A percentile compares a stretch with the other conserved stretches of the same genome.
Conservation (phyloP, 2,113 vertebrate genomes). For the Ia io region DNA sequence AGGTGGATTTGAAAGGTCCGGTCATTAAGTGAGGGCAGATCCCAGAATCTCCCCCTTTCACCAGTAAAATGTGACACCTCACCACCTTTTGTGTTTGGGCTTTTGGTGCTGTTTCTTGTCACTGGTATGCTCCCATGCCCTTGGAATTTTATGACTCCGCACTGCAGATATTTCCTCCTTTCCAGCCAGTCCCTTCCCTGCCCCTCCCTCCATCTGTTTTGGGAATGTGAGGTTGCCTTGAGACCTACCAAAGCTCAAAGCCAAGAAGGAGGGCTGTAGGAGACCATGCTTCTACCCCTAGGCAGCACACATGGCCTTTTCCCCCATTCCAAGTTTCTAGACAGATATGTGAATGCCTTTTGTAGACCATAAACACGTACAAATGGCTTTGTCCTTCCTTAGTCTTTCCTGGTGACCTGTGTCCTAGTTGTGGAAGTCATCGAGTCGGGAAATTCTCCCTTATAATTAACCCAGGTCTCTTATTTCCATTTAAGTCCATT, state of each 20-base stretch:
- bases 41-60: background rate
- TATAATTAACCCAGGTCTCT: constrained; percentile 34
- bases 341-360: background rate
- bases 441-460: constrained; percentile 58
- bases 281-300: background rate
- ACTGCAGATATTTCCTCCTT: constrained; percentile 59
- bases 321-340: background rate
- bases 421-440: constrained; percentile 32
- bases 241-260: background rate
- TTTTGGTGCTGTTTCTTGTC: background rate
- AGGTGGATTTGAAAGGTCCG: background rate
- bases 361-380: background rate
- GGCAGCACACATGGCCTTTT: background rate
- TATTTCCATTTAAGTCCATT: constrained; percentile 35
- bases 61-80: background rate
- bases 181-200: constrained; percentile 36
- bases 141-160: constrained; percentile 68
- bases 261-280: background rate
- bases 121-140: constrained; percentile 31
- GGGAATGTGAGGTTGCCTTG: background rate
- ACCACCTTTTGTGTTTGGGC: constrained; percentile 13
- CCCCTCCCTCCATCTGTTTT: constrained; percentile 43
- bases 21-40: background rate
- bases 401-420: constrained; percentile 47
- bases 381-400: constrained; percentile 32